Evolutionary conservation across 2,113 vertebrate species (phyloP), one percentile per base, ranked within the genome.

Genomic region (Pelecanoides urinatrix): DNA sequence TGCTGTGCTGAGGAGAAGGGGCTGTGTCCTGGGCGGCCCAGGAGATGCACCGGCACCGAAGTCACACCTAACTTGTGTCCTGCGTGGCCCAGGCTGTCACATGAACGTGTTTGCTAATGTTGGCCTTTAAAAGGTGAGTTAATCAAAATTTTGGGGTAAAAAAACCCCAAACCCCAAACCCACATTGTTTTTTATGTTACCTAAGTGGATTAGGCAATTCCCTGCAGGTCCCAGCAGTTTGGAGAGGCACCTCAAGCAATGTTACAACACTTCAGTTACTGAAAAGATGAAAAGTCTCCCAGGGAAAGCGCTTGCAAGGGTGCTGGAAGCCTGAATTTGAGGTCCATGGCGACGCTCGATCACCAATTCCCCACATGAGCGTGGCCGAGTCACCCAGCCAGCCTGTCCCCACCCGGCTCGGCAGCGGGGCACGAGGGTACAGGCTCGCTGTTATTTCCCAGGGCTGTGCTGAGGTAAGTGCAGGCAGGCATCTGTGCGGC

Each of bases 1-100:
- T 32, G 47, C 42, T 58, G 13, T 3, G 10, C 10, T 16, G 17
- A 86, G 29, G 47, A 91, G 56, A 27, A 21, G 26, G 9, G 36
- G 4, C 32, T 61, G 25, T 2, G 2, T 45, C 32, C 4, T 2
- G 21, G 21, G 13, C 2, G 3, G 32, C 27, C 18, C 2, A 0
- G 42, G 38, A 67, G 61, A 44, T 52, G 25, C 32, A 47, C 22
- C 5, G 1, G 20, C 20, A 44, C 9, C 2, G 0, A 76, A 71
- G 56, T 53, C 71, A 85, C 36, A 47, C 5, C 18, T 27, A n/a
- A 85, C 34, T 55, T 22, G 26, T 36, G 44, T 80, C n/a, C 59
- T 74, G 21, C 9, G 2, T 40, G 30, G 42, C 32, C 19, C 59
- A 34, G 32, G 44, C 11, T 70, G 34, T 49, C 26, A 19, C 10